Percentiles rank a stretch among this genome's conserved stretches.
These are phyloP conservation scores for Alces alces DNA, from an alignment of 2,113 vertebrate species.

Conservation along the genomic window DNA sequence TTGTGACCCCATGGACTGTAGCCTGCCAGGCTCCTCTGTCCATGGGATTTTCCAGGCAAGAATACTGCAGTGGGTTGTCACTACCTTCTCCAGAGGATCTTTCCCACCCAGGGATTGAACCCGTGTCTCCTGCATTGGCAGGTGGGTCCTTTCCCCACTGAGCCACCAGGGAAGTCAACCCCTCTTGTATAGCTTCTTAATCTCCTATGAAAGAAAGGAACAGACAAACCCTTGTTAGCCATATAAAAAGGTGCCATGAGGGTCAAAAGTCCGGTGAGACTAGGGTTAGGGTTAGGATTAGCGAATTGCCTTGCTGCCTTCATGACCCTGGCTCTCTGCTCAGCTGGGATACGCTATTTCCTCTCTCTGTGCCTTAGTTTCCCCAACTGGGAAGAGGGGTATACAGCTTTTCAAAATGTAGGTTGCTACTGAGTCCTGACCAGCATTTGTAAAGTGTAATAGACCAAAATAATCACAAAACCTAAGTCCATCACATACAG, in stretches of 20 bases:
- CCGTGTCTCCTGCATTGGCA: neutral
- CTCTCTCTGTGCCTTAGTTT: neutral
- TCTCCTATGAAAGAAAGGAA: neutral
- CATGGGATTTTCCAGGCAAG: neutral
- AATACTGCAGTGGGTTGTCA: neutral
- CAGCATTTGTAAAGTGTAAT: neutral
- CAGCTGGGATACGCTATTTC: fast-evolving
- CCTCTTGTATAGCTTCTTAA: neutral
- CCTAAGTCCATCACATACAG: fast-evolving
- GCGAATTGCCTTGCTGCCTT: fast-evolving
- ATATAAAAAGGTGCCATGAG: fast-evolving
- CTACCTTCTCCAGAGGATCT: neutral
- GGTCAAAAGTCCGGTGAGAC: fast-evolving
- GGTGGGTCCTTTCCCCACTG: neutral
- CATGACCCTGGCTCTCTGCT: neutral
- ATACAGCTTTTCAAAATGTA: neutral
- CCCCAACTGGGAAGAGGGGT: neutral
- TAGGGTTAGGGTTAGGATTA: too few species aligned
- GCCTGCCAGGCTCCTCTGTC: neutral
- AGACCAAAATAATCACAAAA: too few species aligned
- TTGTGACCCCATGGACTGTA: neutral
- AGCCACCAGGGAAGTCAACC: neutral
- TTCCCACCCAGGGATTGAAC: neutral
- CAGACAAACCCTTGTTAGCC: too few species aligned
- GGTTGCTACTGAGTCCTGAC: neutral